These are phyloP conservation scores for Menidia beryllina DNA, from an alignment of 2,113 vertebrate species.

Conservation along the genomic window DNA sequence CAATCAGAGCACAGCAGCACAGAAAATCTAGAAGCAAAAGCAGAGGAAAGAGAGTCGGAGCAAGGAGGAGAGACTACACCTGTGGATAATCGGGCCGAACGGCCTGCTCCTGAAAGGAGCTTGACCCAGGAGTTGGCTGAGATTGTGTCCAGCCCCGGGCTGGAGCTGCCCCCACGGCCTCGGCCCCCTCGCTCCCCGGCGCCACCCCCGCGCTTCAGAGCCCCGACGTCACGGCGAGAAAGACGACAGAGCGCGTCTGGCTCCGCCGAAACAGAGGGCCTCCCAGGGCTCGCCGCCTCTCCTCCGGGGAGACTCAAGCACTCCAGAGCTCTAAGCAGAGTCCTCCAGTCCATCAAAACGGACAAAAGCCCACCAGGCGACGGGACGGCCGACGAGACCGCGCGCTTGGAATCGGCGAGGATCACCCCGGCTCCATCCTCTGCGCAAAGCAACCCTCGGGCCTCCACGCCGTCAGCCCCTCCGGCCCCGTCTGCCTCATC, in stretches of 20 bases:
- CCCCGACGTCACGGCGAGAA: constrained; percentile 38
- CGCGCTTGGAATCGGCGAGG: neutral
- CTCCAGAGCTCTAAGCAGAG: constrained; percentile 73
- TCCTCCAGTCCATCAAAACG: constrained; percentile 77
- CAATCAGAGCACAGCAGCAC: neutral
- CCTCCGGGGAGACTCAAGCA: constrained; percentile 56
- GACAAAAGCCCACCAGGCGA: constrained; percentile 47
- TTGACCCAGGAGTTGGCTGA: constrained; percentile 75
- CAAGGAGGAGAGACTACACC: constrained; percentile 10
- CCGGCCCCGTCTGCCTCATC: constrained; percentile 29
- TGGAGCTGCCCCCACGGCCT: neutral
- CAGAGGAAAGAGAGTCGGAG: neutral
- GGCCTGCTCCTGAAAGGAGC: constrained; percentile 35
- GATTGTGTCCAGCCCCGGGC: constrained; percentile 56
- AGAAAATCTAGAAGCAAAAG: neutral
- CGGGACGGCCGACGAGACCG: constrained; percentile 7
- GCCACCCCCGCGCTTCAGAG: constrained; percentile 63
- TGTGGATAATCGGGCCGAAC: constrained; percentile 1
- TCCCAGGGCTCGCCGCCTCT: constrained; percentile 15
- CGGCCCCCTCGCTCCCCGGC: constrained; percentile 27
- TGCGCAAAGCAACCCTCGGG: neutral
- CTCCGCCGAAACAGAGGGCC: constrained; percentile 10
- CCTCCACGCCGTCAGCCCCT: neutral
- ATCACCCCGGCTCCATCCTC: neutral
- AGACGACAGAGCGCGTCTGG: constrained; percentile 12